Percentiles rank a stretch among this genome's conserved stretches.
Conservation (phyloP, 2,113 vertebrate genomes). For the Erythrocercus mccallii region DNA sequence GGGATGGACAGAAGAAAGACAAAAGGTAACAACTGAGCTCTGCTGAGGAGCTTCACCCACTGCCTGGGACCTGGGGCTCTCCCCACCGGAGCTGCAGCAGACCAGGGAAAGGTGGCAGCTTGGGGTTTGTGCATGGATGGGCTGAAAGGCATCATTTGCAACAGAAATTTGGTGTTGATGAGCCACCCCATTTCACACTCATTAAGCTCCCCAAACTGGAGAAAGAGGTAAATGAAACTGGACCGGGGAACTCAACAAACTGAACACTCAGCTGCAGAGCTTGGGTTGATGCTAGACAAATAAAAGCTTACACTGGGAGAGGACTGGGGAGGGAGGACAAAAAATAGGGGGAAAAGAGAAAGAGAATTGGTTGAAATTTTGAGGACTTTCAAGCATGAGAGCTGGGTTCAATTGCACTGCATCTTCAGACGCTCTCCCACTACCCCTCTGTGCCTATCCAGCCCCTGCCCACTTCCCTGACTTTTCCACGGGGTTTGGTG, state of each 20-base stretch:
- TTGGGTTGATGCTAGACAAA: not conserved
- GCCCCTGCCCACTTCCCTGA: not conserved
- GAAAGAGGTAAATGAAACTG: not conserved
- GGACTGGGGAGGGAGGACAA: not conserved
- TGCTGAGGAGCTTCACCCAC: not conserved
- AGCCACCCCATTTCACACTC: not conserved
- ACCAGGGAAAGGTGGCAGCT: not conserved
- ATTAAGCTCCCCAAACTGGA: not conserved
- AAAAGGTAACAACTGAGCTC: not conserved
- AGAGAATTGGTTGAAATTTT: not conserved
- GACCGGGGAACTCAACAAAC: not conserved
- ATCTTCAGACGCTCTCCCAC: not conserved
- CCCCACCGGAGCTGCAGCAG: not conserved
- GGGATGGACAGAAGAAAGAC: not conserved
- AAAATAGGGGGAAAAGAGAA: not conserved
- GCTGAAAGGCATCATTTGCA: not conserved
- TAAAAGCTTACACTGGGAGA: not conserved
- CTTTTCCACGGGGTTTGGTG: not conserved
- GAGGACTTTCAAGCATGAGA: slow-evolving; percentile 28
- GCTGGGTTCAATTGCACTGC: slow-evolving; percentile 25
- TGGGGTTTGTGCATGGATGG: not conserved
- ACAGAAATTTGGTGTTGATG: not conserved
- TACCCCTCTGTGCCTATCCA: not conserved
- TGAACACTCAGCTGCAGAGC: not conserved
- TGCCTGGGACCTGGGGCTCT: not conserved